These are phyloP conservation scores for Catostylus mosaicus DNA, from an alignment of 30 jellyfish, hydroid and myxozoan species.

Conservation along the genomic window DNA sequence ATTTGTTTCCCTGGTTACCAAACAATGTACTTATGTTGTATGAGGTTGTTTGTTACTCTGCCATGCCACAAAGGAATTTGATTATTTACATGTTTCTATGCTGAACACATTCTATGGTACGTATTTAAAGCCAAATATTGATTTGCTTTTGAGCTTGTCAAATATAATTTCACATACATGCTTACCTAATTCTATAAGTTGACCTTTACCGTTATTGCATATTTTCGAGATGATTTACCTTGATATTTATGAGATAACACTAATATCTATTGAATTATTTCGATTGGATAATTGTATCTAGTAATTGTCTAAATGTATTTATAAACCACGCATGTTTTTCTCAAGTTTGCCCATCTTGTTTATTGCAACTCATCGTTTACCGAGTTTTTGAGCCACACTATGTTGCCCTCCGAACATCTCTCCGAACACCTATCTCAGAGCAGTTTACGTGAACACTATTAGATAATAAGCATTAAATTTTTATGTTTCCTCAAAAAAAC, in stretches of 20 bases:
- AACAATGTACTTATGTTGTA: neutral
- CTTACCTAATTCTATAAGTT: conserved; percentile 28
- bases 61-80: neutral
- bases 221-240: conserved; percentile 19
- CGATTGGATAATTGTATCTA: conserved; percentile 39
- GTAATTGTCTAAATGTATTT: conserved; percentile 5
- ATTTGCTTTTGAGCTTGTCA: neutral
- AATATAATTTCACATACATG: neutral
- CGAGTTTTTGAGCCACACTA: too few species aligned
- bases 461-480: too few species aligned
- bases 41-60: neutral
- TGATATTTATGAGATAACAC: conserved; percentile 23
- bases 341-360: neutral
- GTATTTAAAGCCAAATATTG: conserved; percentile 12
- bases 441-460: too few species aligned
- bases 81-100: neutral
- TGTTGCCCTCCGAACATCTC: neutral
- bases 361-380: neutral
- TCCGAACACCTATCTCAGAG: too few species aligned
- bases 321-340: conserved; percentile 48
- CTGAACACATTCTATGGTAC: neutral
- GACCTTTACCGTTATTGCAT: conserved; percentile 27
- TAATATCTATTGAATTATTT: conserved; percentile 12
- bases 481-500: too few species aligned
- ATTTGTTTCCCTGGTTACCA: neutral